Evolutionary conservation across 1,140 invertebrate genomes (phyloP), one percentile per base, ranked within the genome.

Genomic region (Coenobita brevimanus): DNA sequence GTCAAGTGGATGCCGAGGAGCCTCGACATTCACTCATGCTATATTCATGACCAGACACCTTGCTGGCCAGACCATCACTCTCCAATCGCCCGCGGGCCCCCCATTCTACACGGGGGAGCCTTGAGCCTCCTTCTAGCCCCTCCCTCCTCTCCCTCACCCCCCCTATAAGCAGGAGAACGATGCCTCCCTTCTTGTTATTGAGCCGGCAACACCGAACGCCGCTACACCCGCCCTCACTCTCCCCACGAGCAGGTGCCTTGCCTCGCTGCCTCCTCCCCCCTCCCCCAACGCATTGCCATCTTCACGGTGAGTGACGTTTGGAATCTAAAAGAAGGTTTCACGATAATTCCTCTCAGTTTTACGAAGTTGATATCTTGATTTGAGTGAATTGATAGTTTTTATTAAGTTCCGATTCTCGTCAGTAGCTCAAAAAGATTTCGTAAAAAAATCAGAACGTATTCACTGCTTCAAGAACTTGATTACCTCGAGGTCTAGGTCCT

Each of bases 21-120:
- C 6, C 46, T 17, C 46, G 46, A 8, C 46, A 50, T 50, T 50
- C 17, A 50, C 46, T 50, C 46, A 80, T 87, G 50, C 85, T 87
- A 69, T 87, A 87, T 87, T 87, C 85, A 87, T 87, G 85, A 46
- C 41, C 62, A 64, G 38, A 62, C 78, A 41, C 46, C 46, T 6
- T 71, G 41, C 43, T 80, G 78, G 76, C 27, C 30, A 54, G 62
- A 79, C 64, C 76, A 80, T 80, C 85, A 81, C 76, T 50, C 46
- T 50, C 46, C 46, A 50, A 50, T 50, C 46, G 17, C 46, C 46
- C 6, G 46, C 69, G 54, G 50, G n/a, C 33, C 13, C 24, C 30
- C 27, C 33, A 41, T 50, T 27, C n/a, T 54, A 30, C 76, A 54
- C 13, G 76, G n/a, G 46, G 3, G n/a, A n/a, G 10, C n/a, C 41